Conservation (phyloP, 1,140 invertebrate species). For the Drosophila fuyamai region DNA sequence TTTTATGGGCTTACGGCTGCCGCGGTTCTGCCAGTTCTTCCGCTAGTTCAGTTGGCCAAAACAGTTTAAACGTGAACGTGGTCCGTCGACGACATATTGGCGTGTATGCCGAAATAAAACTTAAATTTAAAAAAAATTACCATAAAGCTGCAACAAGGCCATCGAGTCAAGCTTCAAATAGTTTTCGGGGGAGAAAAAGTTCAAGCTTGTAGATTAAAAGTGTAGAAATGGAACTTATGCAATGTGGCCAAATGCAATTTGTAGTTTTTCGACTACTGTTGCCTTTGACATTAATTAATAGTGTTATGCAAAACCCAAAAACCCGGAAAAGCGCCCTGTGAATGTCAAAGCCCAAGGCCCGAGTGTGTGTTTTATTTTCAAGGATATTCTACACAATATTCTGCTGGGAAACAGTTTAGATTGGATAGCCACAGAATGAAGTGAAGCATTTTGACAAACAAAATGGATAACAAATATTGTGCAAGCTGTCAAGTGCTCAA, state of each 20-base stretch:
- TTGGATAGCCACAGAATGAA: slow-evolving; percentile 1
- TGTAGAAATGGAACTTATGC: slow-evolving; percentile 57
- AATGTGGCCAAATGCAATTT: slow-evolving; percentile 34
- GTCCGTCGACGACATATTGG: slow-evolving; percentile 28
- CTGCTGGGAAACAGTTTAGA: background rate
- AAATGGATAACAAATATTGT: slow-evolving; percentile 11
- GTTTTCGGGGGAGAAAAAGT: background rate
- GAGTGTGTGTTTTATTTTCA: background rate
- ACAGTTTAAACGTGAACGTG: slow-evolving; percentile 61
- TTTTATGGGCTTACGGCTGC: slow-evolving; percentile 71
- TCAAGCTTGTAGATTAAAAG: slow-evolving; percentile 16
- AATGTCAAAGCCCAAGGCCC: slow-evolving; percentile 39
- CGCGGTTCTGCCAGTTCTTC: slow-evolving; percentile 23
- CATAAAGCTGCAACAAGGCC: background rate
- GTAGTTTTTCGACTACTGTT: slow-evolving; percentile 12
- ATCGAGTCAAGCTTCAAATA: background rate
- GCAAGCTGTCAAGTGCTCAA: background rate
- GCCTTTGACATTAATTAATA: slow-evolving; percentile 76
- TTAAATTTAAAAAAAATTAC: slow-evolving; percentile 15
- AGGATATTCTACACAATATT: slow-evolving; percentile 8
- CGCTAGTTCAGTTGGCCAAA: slow-evolving; percentile 21
- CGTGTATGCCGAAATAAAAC: slow-evolving; percentile 41
- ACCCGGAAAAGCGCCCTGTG: slow-evolving; percentile 40
- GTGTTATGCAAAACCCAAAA: slow-evolving; percentile 65
- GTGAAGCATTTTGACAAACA: background rate